Evolutionary conservation across 2,888 invertebrate species (phyloP).

Genomic region (Rhamphomyia laevipes): DNA sequence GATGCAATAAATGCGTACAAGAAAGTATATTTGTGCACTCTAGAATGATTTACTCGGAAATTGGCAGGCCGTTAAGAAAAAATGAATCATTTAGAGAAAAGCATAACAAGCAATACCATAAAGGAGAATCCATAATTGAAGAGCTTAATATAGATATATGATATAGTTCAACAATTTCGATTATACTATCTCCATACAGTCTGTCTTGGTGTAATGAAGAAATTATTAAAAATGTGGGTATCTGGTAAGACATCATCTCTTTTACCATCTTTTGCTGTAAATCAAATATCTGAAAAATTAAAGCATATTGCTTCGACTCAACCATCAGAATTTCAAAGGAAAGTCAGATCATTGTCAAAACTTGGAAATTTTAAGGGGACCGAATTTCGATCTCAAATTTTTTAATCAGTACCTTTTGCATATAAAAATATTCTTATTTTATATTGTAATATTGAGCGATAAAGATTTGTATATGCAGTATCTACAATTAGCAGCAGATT

Average conservation of each 20-base stretch:
- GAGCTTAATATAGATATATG: not conserved
- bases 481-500: not conserved
- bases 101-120: not conserved
- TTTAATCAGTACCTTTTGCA: not conserved
- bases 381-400: not conserved
- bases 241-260: not conserved
- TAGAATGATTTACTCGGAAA: not conserved
- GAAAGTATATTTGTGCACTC: not conserved
- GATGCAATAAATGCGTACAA: not conserved
- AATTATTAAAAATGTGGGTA: not conserved
- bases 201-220: not conserved
- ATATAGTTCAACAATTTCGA: not conserved
- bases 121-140: not conserved
- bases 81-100: not conserved
- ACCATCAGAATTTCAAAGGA: not conserved
- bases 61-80: not conserved
- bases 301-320: not conserved
- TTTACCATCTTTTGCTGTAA: not conserved
- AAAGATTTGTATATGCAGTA: not conserved
- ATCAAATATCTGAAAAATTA: not conserved
- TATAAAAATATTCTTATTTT: not conserved
- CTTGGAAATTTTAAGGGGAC: not conserved
- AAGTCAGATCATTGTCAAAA: not conserved
- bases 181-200: not conserved
- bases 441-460: not conserved